Evolutionary conservation across 2,888 invertebrate species (phyloP).

Genomic region (Polymixis lichenea): DNA sequence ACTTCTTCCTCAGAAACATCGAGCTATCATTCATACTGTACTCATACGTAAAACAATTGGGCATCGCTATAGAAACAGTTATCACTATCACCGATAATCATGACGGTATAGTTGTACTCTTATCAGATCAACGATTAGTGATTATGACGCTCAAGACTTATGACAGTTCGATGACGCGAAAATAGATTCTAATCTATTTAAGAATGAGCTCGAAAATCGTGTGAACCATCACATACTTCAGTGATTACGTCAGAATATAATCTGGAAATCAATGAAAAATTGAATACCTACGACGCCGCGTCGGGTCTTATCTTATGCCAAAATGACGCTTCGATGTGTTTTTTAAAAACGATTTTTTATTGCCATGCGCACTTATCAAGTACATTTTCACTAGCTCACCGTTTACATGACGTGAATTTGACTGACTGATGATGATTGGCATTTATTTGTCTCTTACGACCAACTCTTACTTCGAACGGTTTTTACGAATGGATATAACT

Average conservation of each 20-base stretch:
- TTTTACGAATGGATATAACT: neutral
- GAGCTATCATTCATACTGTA: neutral
- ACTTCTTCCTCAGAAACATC: neutral
- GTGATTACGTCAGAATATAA: conserved; percentile 33
- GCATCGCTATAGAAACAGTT: conserved; percentile 59
- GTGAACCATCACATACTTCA: conserved; percentile 15
- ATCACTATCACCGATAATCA: conserved; percentile 33
- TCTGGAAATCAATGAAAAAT: conserved; percentile 45
- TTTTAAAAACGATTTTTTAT: conserved; percentile 24
- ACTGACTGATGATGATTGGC: neutral
- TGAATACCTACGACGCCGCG: neutral
- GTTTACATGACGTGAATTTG: neutral
- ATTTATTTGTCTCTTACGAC: neutral
- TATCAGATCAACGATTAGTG: conserved; percentile 35
- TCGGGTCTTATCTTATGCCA: conserved; percentile 17
- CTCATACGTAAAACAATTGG: neutral
- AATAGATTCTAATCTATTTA: conserved; percentile 27
- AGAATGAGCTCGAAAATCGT: conserved; percentile 35
- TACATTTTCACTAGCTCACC: neutral
- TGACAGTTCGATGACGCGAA: conserved; percentile 49
- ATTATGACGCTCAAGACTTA: conserved; percentile 35
- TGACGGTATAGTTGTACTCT: conserved; percentile 33
- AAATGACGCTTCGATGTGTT: conserved; percentile 20
- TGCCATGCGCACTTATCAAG: conserved; percentile 4
- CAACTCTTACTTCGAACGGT: neutral